Percentiles rank a stretch among this genome's conserved stretches.
Conservation (phyloP, 2,888 invertebrate genomes). For the Clusia tigrina region DNA sequence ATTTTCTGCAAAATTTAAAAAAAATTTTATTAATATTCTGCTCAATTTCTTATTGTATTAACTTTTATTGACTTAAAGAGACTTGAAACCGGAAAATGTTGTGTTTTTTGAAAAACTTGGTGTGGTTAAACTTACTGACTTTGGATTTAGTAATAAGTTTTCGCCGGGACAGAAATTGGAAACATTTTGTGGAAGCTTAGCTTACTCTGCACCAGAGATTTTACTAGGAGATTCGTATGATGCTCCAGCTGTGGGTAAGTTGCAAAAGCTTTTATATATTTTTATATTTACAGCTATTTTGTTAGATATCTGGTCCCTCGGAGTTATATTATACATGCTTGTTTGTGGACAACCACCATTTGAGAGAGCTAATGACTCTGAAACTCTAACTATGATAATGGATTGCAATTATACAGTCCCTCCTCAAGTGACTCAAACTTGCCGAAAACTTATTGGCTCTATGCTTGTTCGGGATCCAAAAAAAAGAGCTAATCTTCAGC, state of each 20-base stretch:
- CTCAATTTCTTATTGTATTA: not conserved
- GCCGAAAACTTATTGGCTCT: constrained; percentile 87
- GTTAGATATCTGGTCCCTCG: constrained; percentile 96
- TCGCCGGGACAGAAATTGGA: constrained; percentile 96
- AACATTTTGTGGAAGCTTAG: constrained; percentile 97
- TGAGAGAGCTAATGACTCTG: constrained; percentile 99
- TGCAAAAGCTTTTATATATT: constrained; percentile 14
- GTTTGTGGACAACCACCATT: constrained; percentile 98
- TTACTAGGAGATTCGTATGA: constrained; percentile 98
- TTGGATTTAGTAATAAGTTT: constrained; percentile 96
- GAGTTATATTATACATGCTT: constrained; percentile 98
- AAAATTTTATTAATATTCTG: constrained; percentile 4
- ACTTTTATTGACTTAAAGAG: constrained; percentile 67
- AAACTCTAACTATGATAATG: constrained; percentile 99
- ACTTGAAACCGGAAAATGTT: constrained; percentile 99
- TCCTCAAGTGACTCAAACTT: constrained; percentile 82
- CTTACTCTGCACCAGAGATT: constrained; percentile 99
- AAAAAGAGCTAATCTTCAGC: constrained; percentile 84
- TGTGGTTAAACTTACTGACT: constrained; percentile 97
- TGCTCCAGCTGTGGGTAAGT: constrained; percentile 93
- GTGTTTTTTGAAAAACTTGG: constrained; percentile 98
- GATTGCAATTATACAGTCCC: constrained; percentile 98
- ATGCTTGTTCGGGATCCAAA: constrained; percentile 96
- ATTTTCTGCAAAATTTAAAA: too few species aligned
- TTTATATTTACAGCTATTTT: constrained; percentile 36